These are phyloP conservation scores for Numenius arquata DNA, from an alignment of 2,113 vertebrate genomes.

Conservation along the genomic window DNA sequence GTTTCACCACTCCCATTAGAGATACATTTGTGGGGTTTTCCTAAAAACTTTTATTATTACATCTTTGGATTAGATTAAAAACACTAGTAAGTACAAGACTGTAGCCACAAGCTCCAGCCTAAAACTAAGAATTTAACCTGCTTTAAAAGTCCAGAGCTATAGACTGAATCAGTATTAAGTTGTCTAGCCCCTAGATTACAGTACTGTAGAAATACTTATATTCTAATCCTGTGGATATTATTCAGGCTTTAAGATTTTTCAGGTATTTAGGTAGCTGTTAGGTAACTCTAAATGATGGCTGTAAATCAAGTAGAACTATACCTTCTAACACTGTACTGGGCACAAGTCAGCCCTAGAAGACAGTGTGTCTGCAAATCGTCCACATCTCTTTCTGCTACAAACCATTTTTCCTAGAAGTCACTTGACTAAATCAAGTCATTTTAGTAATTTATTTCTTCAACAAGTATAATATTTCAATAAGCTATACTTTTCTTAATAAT, in stretches of 20 bases:
- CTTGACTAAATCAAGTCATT: neutral
- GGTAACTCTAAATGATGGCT: neutral
- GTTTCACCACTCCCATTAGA: neutral
- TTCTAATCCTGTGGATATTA: neutral
- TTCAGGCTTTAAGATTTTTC: neutral
- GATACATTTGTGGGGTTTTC: neutral
- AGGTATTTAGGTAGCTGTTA: neutral
- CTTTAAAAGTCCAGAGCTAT: neutral
- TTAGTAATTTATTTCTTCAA: slow-evolving; percentile 4
- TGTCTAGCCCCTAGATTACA: neutral
- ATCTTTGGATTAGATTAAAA: neutral
- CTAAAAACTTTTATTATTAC: neutral
- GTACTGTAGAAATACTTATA: neutral
- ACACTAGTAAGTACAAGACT: neutral
- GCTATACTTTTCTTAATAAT: neutral
- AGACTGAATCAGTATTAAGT: neutral
- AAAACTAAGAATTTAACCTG: neutral
- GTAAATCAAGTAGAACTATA: neutral
- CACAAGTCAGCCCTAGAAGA: neutral
- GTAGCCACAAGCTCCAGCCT: neutral
- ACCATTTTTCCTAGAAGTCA: neutral
- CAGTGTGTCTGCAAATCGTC: accelerated
- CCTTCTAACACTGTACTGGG: neutral
- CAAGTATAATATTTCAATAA: neutral
- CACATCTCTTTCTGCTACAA: neutral